Conservation (phyloP, 1,140 invertebrate species). For the Andricus grossulariae region DNA sequence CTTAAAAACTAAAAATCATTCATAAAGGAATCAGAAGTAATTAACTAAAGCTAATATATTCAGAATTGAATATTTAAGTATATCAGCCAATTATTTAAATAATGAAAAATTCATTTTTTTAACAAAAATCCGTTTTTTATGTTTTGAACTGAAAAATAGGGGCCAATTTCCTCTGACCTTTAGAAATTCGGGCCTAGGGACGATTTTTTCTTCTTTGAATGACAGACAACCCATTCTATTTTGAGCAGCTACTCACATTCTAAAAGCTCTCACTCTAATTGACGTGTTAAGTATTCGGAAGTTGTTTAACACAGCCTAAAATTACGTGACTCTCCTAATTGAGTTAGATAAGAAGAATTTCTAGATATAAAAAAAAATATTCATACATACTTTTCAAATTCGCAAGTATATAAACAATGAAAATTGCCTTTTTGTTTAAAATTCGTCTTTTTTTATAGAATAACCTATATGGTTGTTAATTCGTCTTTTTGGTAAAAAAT, state of each 20-base stretch:
- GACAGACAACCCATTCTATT: slow-evolving; percentile 25
- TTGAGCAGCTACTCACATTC: slow-evolving; percentile 3
- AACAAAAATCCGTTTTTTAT: background rate
- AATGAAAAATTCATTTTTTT: background rate
- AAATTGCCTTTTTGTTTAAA: too few species aligned
- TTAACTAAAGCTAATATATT: too few species aligned
- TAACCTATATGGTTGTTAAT: too few species aligned
- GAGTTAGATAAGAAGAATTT: background rate
- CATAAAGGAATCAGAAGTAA: background rate
- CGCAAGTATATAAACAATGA: too few species aligned
- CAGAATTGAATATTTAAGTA: too few species aligned
- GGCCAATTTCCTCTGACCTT: background rate
- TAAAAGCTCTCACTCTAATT: background rate
- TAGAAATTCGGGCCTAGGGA: background rate
- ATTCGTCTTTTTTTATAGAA: too few species aligned
- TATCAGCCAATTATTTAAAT: too few species aligned
- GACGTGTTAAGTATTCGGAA: slow-evolving; percentile 25
- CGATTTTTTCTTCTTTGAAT: slow-evolving; percentile 16
- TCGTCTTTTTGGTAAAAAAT: too few species aligned
- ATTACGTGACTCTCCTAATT: background rate
- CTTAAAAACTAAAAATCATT: background rate
- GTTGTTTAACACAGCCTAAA: background rate
- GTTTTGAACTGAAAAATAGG: background rate
- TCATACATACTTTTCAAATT: background rate
- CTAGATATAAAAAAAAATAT: background rate